Evolutionary conservation across 2,888 invertebrate genomes (phyloP).

Genomic region (Caenorhabditis doughertyi): DNA sequence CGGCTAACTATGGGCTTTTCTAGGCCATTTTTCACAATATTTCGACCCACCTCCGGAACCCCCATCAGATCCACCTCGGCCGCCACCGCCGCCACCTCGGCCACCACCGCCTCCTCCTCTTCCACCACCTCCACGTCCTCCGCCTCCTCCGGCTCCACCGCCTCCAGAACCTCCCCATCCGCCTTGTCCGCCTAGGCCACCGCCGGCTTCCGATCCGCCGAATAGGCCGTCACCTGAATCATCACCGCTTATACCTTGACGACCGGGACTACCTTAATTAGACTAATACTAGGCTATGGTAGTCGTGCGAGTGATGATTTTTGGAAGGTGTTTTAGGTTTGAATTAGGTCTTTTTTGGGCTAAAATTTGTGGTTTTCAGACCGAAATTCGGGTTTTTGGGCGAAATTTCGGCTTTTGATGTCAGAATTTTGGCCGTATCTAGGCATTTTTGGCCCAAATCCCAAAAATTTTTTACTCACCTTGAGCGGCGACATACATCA

Average conservation of each 20-base stretch:
- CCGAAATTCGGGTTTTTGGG: too few relatives aligned
- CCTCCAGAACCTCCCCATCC: slow-evolving; percentile 30
- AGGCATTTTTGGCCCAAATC: neutral
- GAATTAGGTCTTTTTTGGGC: neutral
- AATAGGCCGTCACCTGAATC: slow-evolving; percentile 50
- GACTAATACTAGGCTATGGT: too few relatives aligned
- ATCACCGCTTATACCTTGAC: slow-evolving; percentile 31
- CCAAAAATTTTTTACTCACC: slow-evolving; percentile 21
- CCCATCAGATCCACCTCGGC: slow-evolving; percentile 19
- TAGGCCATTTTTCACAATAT: too few relatives aligned
- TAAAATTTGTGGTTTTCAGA: too few relatives aligned
- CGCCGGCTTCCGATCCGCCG: slow-evolving; percentile 44
- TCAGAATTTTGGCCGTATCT: too few relatives aligned
- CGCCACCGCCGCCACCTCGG: slow-evolving; percentile 12
- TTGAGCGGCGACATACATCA: slow-evolving; percentile 35
- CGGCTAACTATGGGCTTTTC: too few relatives aligned
- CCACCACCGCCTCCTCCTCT: slow-evolving; percentile 15
- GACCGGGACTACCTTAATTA: slow-evolving; percentile 36
- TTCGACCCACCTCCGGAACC: slow-evolving; percentile 12
- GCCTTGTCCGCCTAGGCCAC: slow-evolving; percentile 33
- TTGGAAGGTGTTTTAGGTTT: too few relatives aligned
- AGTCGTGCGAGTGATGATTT: too few relatives aligned
- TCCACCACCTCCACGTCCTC: neutral
- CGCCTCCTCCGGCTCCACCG: slow-evolving; percentile 13
- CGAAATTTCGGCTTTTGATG: too few relatives aligned